These are phyloP conservation scores for Hyperopisus bebe DNA, from an alignment of 2,113 vertebrate species.

Conservation along the genomic window DNA sequence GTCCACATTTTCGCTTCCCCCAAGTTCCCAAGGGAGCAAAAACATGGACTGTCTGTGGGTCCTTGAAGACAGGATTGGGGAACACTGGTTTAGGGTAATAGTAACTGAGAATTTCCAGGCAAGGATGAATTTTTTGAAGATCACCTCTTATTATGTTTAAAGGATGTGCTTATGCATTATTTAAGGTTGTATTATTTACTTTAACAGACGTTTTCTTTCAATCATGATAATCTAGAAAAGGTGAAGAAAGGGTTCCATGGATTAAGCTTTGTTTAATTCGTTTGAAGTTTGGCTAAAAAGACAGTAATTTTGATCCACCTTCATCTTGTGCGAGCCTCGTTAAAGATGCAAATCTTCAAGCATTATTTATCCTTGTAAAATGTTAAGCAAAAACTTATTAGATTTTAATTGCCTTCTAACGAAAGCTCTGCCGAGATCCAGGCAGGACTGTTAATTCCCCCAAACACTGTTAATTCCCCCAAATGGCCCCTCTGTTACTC, in stretches of 20 bases:
- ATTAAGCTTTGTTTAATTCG: background rate
- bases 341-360: background rate
- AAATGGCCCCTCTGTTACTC: background rate
- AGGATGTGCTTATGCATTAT: background rate
- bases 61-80: background rate
- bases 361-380: background rate
- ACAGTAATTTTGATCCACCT: background rate
- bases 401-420: background rate
- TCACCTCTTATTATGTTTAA: background rate
- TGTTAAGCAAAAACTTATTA: background rate
- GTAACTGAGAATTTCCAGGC: background rate
- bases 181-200: background rate
- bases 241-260: background rate
- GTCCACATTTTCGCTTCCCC: too few relatives aligned
- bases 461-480: background rate
- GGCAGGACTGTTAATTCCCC: background rate
- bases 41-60: background rate
- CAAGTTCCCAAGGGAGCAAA: too few relatives aligned
- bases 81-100: background rate
- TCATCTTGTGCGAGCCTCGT: background rate
- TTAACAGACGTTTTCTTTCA: background rate
- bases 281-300: background rate
- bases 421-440: background rate
- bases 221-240: background rate
- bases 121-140: background rate